phyloP scores from a whole-genome alignment of 2,113 vertebrate genomes.

The Tachysurus vachellii region DNA sequence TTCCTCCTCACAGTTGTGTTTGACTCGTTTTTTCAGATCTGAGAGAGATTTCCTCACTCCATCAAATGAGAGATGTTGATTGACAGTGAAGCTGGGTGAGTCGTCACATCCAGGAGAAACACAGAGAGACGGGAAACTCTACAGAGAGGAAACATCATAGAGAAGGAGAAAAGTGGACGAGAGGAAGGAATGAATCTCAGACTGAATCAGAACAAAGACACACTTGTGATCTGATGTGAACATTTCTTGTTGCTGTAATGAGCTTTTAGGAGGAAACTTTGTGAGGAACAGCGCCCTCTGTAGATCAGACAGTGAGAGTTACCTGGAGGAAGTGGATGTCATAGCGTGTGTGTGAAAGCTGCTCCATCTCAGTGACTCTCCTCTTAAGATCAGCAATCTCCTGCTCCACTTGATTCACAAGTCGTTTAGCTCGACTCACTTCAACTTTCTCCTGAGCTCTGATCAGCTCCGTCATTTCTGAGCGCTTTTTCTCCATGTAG shows the following conservation, averaged over 20 bases:
- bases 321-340: conserved; percentile 48
- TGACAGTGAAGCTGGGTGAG: neutral
- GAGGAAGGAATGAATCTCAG: neutral
- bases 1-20: neutral
- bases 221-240: neutral
- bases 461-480: neutral
- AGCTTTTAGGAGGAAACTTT: neutral
- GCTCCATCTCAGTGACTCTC: conserved; percentile 41
- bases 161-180: neutral
- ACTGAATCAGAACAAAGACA: neutral
- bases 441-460: neutral
- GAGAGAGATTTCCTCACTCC: neutral
- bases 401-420: neutral
- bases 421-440: neutral
- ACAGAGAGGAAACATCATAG: neutral
- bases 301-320: conserved; percentile 11
- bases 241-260: neutral
- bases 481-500: neutral
- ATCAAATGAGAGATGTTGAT: neutral
- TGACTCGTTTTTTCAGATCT: neutral
- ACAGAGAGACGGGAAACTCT: neutral
- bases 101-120: neutral
- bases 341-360: conserved; percentile 45
- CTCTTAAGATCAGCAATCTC: conserved; percentile 42
- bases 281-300: neutral